A percentile compares a stretch with the other conserved stretches of the same genome.
Conservation (phyloP, 2,888 invertebrate species). For the Meteorus colon region DNA sequence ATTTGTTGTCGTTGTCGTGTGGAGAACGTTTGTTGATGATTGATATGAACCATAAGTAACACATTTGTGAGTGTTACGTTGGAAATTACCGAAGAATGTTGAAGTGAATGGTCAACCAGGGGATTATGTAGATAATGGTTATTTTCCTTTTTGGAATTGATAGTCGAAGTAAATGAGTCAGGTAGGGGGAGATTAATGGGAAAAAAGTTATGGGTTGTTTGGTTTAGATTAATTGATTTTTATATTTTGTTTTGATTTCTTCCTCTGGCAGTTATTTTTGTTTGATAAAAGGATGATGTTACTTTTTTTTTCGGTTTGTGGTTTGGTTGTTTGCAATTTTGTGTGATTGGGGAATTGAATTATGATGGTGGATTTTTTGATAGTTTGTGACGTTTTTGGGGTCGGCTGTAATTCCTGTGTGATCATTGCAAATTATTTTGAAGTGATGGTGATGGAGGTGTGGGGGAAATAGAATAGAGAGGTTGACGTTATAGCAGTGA, state of each 20-base stretch:
- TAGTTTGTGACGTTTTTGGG: no score
- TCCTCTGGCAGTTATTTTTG: background rate
- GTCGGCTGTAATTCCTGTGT: no score
- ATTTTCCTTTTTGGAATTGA: background rate
- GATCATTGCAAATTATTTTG: no score
- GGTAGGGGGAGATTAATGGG: background rate
- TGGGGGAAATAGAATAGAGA: no score
- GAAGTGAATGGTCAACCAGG: conserved; percentile 3
- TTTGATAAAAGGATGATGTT: no score
- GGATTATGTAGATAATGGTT: conserved; percentile 8
- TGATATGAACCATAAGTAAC: background rate
- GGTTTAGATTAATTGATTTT: background rate
- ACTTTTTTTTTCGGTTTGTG: no score
- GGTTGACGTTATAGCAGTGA: no score
- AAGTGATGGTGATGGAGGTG: no score
- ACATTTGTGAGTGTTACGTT: background rate
- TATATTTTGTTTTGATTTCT: background rate
- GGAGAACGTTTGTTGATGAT: background rate
- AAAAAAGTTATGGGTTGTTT: background rate
- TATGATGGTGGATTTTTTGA: no score
- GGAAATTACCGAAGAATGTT: conserved; percentile 4
- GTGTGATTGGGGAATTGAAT: no score
- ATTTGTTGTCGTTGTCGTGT: background rate
- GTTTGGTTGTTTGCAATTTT: no score
- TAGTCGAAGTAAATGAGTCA: background rate